Percentiles rank a stretch among this genome's conserved stretches.
Conservation (phyloP, 1,140 invertebrate genomes). For the Lucilia sericata region DNA sequence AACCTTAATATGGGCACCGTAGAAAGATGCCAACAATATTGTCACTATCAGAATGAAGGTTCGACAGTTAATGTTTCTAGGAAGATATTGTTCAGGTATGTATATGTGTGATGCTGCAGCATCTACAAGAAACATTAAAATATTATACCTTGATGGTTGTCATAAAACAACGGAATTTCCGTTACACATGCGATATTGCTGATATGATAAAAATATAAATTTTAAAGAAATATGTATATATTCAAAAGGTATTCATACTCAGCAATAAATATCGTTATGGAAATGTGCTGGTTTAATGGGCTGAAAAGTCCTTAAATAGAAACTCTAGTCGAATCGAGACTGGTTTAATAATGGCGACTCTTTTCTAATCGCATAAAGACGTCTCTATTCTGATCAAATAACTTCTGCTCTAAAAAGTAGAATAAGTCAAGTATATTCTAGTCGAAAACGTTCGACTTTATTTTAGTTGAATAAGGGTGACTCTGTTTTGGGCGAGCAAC, state of each 20-base stretch:
- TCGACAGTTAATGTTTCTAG: background rate
- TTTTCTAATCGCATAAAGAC: too few species aligned
- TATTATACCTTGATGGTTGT: background rate
- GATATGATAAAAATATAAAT: background rate
- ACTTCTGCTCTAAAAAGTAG: too few species aligned
- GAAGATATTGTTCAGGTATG: too few species aligned
- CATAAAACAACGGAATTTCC: slow-evolving; percentile 11
- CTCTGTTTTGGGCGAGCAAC: too few species aligned
- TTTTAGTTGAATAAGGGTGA: too few species aligned
- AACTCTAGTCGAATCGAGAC: too few species aligned
- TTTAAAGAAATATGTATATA: background rate
- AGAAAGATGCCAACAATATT: background rate
- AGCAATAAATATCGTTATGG: background rate
- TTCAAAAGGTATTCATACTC: background rate
- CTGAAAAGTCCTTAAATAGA: too few species aligned
- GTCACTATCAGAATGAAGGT: background rate
- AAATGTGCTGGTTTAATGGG: background rate
- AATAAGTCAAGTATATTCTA: too few species aligned
- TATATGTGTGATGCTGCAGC: too few species aligned
- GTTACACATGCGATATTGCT: background rate
- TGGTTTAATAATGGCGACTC: too few species aligned
- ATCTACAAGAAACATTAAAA: background rate
- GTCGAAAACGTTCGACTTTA: too few species aligned
- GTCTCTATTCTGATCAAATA: too few species aligned
- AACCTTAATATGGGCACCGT: background rate